Evolutionary conservation across 30 jellyfish, hydroid and myxozoan genomes (phyloP).

Genomic region (Clytia hemisphaerica): DNA sequence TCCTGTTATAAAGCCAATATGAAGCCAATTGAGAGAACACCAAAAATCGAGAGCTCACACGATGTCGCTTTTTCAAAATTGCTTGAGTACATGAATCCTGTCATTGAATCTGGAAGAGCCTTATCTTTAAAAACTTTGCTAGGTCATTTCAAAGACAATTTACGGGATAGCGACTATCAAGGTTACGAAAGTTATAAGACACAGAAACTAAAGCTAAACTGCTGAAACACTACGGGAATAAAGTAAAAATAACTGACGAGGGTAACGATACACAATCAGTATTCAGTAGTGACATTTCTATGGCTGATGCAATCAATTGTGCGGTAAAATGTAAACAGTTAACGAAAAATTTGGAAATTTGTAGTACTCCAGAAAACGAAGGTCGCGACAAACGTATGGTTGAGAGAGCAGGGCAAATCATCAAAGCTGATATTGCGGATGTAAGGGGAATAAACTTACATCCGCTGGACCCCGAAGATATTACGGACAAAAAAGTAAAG

Average conservation of each 20-base stretch:
- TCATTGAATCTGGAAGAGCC: neutral
- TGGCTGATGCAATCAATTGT: neutral
- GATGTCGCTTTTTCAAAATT: neutral
- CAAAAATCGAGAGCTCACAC: no score
- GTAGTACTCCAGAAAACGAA: neutral
- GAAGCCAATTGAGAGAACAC: no score
- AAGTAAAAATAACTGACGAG: neutral
- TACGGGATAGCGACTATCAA: neutral
- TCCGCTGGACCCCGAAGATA: neutral
- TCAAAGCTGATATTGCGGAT: neutral
- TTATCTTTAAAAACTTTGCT: no score
- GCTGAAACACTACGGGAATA: neutral
- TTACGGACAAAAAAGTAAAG: neutral
- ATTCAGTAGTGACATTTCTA: neutral
- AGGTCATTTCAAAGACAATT: neutral
- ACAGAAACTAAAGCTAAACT: neutral
- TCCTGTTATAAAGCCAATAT: no score
- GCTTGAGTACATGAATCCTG: no score
- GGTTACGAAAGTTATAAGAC: neutral
- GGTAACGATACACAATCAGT: neutral
- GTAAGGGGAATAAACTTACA: neutral
- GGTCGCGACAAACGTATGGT: neutral
- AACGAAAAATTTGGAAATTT: neutral
- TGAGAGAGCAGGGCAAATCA: neutral
- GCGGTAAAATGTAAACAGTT: neutral